These are phyloP conservation scores for Ibycter americanus DNA, from an alignment of 2,797 vertebrate species.

Conservation along the genomic window DNA sequence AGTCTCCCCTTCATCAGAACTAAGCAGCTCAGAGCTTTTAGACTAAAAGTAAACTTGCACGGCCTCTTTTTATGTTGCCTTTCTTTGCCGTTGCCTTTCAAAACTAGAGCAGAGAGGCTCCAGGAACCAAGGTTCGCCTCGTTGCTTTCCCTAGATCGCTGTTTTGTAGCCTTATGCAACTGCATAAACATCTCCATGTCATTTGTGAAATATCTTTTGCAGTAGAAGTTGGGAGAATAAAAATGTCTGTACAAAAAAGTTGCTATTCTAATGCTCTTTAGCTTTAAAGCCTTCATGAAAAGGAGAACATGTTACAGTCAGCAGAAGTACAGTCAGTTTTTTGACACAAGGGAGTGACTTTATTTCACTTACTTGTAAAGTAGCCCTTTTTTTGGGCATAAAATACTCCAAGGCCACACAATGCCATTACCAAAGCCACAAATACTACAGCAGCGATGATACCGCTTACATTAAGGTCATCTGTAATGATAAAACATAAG, in stretches of 20 bases:
- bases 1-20: neutral
- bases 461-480: slow-evolving; percentile 87
- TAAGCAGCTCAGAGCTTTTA: neutral
- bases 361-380: slow-evolving; percentile 88
- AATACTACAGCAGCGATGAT: slow-evolving; percentile 83
- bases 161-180: neutral
- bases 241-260: neutral
- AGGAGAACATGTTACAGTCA: neutral
- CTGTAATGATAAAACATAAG: slow-evolving; percentile 74
- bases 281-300: neutral
- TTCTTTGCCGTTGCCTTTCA: neutral
- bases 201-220: neutral
- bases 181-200: neutral
- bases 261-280: neutral
- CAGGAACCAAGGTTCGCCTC: neutral
- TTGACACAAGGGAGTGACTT: neutral
- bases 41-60: neutral
- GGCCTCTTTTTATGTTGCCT: neutral
- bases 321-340: neutral
- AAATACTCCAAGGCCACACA: slow-evolving; percentile 85
- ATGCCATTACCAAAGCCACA: slow-evolving; percentile 79
- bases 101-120: neutral
- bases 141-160: neutral
- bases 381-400: slow-evolving; percentile 90
- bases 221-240: neutral